Evolutionary conservation across 1,140 invertebrate genomes (phyloP).

Genomic region (Nasonia longicornis): DNA sequence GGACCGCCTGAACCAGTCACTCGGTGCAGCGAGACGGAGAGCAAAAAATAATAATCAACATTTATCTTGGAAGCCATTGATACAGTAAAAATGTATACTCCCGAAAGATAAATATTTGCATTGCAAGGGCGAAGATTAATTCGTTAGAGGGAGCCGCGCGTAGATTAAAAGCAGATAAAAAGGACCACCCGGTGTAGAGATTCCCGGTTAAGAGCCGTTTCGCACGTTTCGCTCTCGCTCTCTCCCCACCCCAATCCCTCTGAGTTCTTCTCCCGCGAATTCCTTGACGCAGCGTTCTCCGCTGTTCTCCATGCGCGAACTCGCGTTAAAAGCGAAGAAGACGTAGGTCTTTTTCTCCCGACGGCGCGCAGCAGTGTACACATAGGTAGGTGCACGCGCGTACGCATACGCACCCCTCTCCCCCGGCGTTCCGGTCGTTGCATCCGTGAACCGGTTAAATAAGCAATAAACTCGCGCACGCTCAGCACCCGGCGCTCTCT

Average conservation of each 20-base stretch:
- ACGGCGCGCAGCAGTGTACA: neutral
- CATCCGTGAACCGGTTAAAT: constrained; percentile 50
- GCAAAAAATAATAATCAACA: neutral
- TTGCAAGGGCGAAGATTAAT: neutral
- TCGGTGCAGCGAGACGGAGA: neutral
- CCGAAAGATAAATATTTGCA: constrained; percentile 13
- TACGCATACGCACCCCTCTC: neutral
- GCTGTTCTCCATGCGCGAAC: constrained; percentile 44
- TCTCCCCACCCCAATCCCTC: neutral
- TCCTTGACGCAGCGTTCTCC: constrained; percentile 47
- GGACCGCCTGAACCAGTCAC: neutral
- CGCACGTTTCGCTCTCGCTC: neutral
- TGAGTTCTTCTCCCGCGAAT: neutral
- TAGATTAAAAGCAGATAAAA: constrained; percentile 14
- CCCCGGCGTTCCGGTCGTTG: constrained; percentile 30
- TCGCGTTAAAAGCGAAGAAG: constrained; percentile 17
- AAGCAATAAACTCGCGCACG: constrained; percentile 50
- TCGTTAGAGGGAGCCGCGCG: constrained; percentile 6
- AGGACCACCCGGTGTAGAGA: constrained; percentile 29
- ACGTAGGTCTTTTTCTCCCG: constrained; percentile 18
- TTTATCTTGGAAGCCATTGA: constrained; percentile 3
- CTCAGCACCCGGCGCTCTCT: neutral
- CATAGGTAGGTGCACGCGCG: neutral
- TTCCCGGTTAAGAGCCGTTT: constrained; percentile 11
- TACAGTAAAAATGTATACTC: constrained; percentile 1